Base-by-base conservation (phyloP, 2,888 invertebrate genomes). In the Harpagoxenus sublaevis region DNA sequence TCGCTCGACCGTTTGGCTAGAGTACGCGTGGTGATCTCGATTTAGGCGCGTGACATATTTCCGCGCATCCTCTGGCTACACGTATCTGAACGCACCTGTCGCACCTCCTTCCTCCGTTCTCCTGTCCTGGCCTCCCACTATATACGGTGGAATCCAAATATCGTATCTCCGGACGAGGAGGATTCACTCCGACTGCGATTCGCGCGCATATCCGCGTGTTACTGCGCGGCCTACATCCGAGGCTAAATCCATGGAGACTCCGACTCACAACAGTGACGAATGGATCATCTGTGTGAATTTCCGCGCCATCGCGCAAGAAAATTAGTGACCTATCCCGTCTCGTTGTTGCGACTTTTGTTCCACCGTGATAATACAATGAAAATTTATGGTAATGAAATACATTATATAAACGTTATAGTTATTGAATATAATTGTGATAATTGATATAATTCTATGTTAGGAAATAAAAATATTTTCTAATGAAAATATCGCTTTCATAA, bases 211-310 rank as follows among this genome's bases (percentile, higher is more conserved):
- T 75, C 74, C 88, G 77, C 74, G 74, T 81, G 86, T 63, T 86
- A 86, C 85, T 83, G 79, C 71, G 79, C 83, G 89, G 84, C 89
- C 89, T 86, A 89, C 89, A 89, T 89, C 63, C 83, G 62, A 63
- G 87, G 87, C 85, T 89, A 87, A 89, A 89, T 89, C 85, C 88
- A 86, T 77, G 60, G 70, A 84, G 84, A 79, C 75, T 84, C 82
- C 88, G 82, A 81, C 82, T 86, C 87, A 23, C 23, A 23, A 23
- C 23, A 81, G 84, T 86, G 86, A 87, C 83, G 87, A 83, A 89
- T 85, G 84, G 77, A 79, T 82, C 84, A 70, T 79, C 35, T 31
- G 28, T 68, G 42, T 51, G 68, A 23, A 78, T 53, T 66, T 51
- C 71, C 83, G 57, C 62, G 51, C 75, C 45, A 23, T 62, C 45